Evolutionary conservation across 2,113 vertebrate genomes (phyloP).

Genomic region (Anoura caudifer): DNA sequence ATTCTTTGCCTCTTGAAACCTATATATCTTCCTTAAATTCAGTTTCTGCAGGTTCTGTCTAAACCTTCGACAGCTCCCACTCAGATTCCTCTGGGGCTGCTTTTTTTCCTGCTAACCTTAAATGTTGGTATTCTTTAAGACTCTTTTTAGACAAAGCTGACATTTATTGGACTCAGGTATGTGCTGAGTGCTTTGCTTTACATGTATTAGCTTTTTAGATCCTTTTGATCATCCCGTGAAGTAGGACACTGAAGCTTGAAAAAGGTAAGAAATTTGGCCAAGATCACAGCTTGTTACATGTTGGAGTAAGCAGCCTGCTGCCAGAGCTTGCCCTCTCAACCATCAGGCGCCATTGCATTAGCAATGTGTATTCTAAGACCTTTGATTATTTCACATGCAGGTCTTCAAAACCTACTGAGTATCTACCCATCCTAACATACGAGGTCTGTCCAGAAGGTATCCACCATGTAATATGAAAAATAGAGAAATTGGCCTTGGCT

Average conservation of each 20-base stretch:
- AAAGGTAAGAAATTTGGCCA: neutral
- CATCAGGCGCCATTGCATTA: neutral
- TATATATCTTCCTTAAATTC: neutral
- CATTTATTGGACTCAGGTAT: neutral
- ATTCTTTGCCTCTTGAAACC: neutral
- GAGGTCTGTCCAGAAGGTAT: too few species aligned
- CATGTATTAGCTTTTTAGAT: neutral
- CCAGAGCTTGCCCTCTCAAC: neutral
- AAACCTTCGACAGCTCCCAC: neutral
- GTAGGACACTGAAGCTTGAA: neutral
- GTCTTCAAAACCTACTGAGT: neutral
- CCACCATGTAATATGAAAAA: too few species aligned
- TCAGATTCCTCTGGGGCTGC: neutral
- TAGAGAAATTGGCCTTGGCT: too few species aligned
- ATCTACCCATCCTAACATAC: neutral
- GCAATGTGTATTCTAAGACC: neutral
- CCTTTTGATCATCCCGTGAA: neutral
- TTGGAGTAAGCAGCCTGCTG: neutral
- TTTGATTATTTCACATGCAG: neutral
- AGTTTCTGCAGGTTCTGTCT: neutral
- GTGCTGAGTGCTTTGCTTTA: neutral
- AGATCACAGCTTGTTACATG: neutral
- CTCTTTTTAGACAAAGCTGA: neutral
- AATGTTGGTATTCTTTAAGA: neutral
- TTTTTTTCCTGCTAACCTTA: neutral